A percentile compares a stretch with the other conserved stretches of the same genome.
Conservation (phyloP, 2,797 vertebrate genomes). For the Phyllotis vaccarum region DNA sequence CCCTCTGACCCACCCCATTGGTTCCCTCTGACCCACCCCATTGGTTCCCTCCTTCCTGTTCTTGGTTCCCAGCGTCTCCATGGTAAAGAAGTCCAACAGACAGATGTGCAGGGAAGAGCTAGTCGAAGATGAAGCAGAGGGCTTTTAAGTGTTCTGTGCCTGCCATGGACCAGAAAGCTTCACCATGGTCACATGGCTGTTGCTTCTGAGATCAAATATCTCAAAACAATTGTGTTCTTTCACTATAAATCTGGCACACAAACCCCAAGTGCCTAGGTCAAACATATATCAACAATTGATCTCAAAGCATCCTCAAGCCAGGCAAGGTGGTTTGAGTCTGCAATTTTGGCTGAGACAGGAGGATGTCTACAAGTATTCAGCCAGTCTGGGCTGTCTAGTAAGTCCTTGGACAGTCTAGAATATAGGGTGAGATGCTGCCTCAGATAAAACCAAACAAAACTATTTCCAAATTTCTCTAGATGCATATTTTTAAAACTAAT, state of each 20-base stretch:
- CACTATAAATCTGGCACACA: neutral
- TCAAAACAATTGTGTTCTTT: slow-evolving; percentile 12
- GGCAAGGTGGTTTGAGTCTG: no score
- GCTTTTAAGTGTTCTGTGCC: neutral
- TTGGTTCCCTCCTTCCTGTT: slow-evolving; percentile 11
- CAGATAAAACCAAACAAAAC: neutral
- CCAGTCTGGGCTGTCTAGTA: neutral
- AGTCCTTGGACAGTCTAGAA: neutral
- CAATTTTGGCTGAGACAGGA: neutral
- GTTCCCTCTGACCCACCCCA: no score
- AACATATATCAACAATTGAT: neutral
- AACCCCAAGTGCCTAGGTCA: neutral
- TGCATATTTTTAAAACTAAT: neutral
- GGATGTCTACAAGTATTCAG: neutral
- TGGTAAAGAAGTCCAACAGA: slow-evolving; percentile 12
- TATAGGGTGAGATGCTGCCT: neutral
- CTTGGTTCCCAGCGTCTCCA: slow-evolving; percentile 31
- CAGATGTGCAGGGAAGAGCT: neutral
- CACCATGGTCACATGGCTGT: neutral
- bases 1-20: no score
- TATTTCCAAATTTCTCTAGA: neutral
- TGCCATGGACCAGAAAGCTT: neutral
- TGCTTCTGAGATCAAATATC: neutral
- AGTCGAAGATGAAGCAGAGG: neutral
- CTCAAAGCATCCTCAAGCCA: neutral